These are phyloP conservation scores for Hemibagrus wyckioides DNA, from an alignment of 2,113 vertebrate genomes.

Conservation along the genomic window DNA sequence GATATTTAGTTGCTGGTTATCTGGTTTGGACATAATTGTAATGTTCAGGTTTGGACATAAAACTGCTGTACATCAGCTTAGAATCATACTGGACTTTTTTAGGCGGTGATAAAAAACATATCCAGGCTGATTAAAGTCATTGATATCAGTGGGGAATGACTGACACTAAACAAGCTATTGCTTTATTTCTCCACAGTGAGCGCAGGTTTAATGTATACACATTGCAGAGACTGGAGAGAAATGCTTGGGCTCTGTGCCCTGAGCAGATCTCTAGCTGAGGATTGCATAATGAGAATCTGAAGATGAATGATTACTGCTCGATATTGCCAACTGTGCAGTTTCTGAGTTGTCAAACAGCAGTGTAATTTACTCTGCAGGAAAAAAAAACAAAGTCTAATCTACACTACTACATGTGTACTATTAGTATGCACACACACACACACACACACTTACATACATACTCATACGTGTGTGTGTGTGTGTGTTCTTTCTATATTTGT, in stretches of 20 bases:
- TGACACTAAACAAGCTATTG: not conserved
- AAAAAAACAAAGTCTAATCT: not conserved
- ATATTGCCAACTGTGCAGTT: constrained; percentile 31
- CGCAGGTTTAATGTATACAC: not conserved
- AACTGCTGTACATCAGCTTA: not conserved
- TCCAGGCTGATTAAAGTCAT: not conserved
- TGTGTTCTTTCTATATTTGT: too few species aligned
- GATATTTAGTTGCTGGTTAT: not conserved
- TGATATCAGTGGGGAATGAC: not conserved
- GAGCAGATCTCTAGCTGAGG: constrained; percentile 3
- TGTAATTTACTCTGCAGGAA: constrained; percentile 17
- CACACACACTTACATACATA: too few species aligned
- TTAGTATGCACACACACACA: not conserved
- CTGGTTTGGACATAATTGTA: not conserved
- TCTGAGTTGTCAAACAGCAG: constrained; percentile 18
- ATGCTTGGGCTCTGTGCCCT: not conserved
- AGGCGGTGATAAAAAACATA: not conserved
- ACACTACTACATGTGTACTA: not conserved
- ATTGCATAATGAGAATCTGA: constrained; percentile 23
- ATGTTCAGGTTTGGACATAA: not conserved
- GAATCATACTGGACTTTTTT: not conserved
- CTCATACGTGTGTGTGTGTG: too few species aligned
- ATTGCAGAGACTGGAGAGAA: not conserved
- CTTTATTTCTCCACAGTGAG: not conserved
- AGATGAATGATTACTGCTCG: constrained; percentile 6